A percentile compares a stretch with the other conserved stretches of the same genome.
These are phyloP conservation scores for Desmodus rotundus DNA, from an alignment of 2,113 vertebrate genomes.

Conservation along the genomic window DNA sequence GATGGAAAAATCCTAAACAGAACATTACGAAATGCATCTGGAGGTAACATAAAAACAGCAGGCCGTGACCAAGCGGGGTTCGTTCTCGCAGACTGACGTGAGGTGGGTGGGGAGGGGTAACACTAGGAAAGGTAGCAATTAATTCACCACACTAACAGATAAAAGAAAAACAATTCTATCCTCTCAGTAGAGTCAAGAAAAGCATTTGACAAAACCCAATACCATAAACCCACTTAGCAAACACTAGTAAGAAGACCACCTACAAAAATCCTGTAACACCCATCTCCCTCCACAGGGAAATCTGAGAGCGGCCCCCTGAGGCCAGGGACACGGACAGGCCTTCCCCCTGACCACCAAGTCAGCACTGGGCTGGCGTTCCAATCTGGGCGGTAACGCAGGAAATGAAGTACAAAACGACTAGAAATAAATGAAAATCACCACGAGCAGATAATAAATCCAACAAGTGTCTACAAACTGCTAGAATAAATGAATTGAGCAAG, in stretches of 20 bases:
- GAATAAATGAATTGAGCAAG: background rate
- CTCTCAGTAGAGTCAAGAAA: background rate
- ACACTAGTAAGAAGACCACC: background rate
- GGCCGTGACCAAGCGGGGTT: background rate
- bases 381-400: background rate
- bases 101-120: background rate
- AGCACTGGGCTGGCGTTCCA: background rate
- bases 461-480: background rate
- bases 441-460: background rate
- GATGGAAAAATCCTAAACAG: background rate
- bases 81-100: background rate
- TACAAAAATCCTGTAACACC: background rate
- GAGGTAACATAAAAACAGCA: background rate
- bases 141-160: background rate
- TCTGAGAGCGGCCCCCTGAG: background rate
- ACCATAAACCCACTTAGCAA: background rate
- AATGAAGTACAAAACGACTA: background rate
- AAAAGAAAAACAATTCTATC: background rate
- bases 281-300: background rate
- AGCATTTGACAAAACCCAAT: background rate
- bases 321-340: background rate
- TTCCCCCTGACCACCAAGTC: no score
- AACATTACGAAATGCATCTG: background rate
- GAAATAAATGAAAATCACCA: background rate
- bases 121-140: background rate